These are phyloP conservation scores for Ceriagrion tenellum DNA, from an alignment of 2,888 invertebrate species.

Conservation along the genomic window DNA sequence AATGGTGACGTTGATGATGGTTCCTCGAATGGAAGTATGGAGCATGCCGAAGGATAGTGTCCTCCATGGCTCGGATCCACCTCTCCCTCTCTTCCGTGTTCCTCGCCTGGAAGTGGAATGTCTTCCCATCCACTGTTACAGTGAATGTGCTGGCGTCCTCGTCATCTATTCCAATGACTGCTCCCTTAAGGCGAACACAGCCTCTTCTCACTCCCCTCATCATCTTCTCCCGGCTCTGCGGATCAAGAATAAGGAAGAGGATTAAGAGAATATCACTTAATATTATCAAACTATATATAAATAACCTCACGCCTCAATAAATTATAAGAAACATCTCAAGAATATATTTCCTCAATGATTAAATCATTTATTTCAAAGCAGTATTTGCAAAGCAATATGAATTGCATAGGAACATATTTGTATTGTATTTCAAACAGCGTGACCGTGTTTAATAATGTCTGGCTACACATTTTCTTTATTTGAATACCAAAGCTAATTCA, in stretches of 20 bases:
- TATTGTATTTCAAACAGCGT: no score
- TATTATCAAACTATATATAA: no score
- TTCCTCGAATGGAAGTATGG: constrained; percentile 68
- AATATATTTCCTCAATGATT: no score
- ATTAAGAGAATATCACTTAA: not conserved
- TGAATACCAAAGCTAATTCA: no score
- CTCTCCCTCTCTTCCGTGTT: constrained; percentile 96
- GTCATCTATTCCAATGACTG: constrained; percentile 99
- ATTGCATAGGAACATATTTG: no score
- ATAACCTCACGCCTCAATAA: no score
- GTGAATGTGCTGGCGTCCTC: constrained; percentile 99
- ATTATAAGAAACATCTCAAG: no score
- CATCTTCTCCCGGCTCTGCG: constrained; percentile 99
- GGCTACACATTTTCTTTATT: no score
- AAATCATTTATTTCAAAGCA: no score
- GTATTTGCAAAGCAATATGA: no score
- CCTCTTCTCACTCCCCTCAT: constrained; percentile 97
- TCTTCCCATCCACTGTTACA: constrained; percentile 99
- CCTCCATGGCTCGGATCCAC: constrained; percentile 97
- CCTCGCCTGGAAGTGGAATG: constrained; percentile 99
- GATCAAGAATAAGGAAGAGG: constrained; percentile 73
- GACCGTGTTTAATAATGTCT: no score
- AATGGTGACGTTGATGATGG: constrained; percentile 61
- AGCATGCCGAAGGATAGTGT: constrained; percentile 93
- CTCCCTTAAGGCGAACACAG: constrained; percentile 97